Base-by-base conservation (phyloP, 2,888 invertebrate genomes). In the Caenorhabditis sp. region DNA sequence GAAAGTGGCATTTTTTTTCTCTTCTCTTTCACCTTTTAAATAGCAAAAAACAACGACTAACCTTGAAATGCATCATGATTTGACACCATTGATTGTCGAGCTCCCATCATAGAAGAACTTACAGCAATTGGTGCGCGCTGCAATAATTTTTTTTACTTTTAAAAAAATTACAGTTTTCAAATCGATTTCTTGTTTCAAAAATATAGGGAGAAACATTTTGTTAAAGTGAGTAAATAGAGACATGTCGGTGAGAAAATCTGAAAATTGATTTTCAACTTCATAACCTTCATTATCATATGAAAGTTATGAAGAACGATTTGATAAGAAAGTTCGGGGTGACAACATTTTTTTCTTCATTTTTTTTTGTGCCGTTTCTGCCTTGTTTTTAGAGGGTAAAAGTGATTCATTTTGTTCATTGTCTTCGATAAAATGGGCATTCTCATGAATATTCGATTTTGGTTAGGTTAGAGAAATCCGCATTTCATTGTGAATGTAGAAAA, bases 101-200 rank as follows among this genome's bases (percentile, higher is more conserved):
- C 75, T 66, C 75, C 75, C 75, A 75, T 75, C 75, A 75, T 75
- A 70, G 75, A 75, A 67, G 67, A 20, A 58, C 43, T 43, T 43
- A 14, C 8, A 10, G 43, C 43, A 43, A 43, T 43, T 43, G 12
- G 43, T 43, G 43, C 43, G 12, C 43, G 43, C 43, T 43, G 43
- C 5, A 43, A 43, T 14, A 17, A 7, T 31, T 31, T 31, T 31
- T 31, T 31, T 31, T 31, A 31, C 4, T 31, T 31, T 31, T 31
- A 10, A 31, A 31, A 43, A 43, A 43, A 43, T 43, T 43, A 36
- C 10, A 8, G 7, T 36, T 36, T 36, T 10, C 5, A 36, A 36
- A 36, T 36, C n/a, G n/a, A n/a, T n/a, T n/a, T n/a, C n/a, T n/a
- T n/a, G n/a, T n/a, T 31, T 31, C 31, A 43, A 14, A 43, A 43